Percentiles rank a stretch among this genome's conserved stretches.
Evolutionary conservation across 2,888 invertebrate species (phyloP).

Genomic region (Tineola bisselliella): DNA sequence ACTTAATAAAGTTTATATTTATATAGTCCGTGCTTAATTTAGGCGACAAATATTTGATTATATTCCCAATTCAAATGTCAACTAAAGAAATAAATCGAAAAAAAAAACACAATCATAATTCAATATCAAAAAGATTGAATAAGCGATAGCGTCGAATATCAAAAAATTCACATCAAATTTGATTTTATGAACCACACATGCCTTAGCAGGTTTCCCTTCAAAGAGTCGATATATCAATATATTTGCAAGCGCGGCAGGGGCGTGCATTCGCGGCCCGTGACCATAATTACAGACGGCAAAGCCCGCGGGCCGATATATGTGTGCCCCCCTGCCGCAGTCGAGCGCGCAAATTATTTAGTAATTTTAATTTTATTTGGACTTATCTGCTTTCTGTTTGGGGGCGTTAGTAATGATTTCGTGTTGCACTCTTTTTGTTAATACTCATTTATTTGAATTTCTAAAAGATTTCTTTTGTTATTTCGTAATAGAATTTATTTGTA

Average conservation of each 20-base stretch:
- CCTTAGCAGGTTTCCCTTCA: slow-evolving; percentile 24
- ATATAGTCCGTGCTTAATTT: too few relatives aligned
- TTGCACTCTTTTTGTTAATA: not conserved
- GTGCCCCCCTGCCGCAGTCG: slow-evolving; percentile 32
- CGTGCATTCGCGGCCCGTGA: slow-evolving; percentile 39
- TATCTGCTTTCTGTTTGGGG: slow-evolving; percentile 29
- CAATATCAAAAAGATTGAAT: not conserved
- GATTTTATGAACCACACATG: not conserved
- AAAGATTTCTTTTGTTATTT: too few relatives aligned
- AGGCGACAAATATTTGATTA: too few relatives aligned
- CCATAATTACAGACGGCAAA: slow-evolving; percentile 53
- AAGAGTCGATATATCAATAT: slow-evolving; percentile 57
- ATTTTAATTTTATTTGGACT: slow-evolving; percentile 61
- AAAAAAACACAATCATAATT: too few relatives aligned
- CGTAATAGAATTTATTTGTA: too few relatives aligned
- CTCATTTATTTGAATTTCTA: not conserved
- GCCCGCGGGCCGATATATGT: slow-evolving; percentile 44
- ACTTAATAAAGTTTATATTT: too few relatives aligned
- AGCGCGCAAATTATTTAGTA: slow-evolving; percentile 59
- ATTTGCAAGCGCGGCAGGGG: slow-evolving; percentile 33
- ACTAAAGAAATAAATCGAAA: too few relatives aligned
- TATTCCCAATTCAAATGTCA: too few relatives aligned
- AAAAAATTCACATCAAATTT: not conserved
- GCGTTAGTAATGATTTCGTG: slow-evolving; percentile 21
- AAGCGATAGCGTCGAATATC: slow-evolving; percentile 12